Conservation (phyloP, 2,113 vertebrate genomes). For the Notothenia rossii region DNA sequence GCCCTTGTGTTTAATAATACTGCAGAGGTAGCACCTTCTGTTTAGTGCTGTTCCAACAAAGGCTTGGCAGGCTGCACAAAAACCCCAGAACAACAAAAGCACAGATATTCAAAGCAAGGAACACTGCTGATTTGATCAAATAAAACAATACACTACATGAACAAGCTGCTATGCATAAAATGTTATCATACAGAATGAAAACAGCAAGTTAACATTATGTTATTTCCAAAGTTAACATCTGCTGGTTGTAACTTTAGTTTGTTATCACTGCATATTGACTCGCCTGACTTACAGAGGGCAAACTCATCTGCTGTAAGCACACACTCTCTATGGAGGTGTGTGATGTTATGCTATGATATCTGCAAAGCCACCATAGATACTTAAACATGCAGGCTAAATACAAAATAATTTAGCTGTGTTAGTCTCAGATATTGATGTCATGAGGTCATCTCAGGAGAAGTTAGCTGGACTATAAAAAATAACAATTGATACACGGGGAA, state of each 20-base stretch:
- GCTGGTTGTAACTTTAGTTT: neutral
- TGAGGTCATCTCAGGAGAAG: slow-evolving; percentile 3
- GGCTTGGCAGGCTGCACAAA: neutral
- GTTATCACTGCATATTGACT: neutral
- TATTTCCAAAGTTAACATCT: neutral
- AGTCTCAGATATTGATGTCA: neutral
- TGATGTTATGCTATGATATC: neutral
- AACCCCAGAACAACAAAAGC: neutral
- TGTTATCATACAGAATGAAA: neutral
- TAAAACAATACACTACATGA: neutral
- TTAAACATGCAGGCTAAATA: neutral
- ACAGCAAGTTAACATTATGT: neutral
- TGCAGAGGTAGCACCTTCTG: neutral
- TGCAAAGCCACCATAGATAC: neutral
- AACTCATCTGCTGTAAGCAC: neutral
- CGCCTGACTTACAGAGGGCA: neutral
- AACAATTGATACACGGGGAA: neutral
- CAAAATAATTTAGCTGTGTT: neutral
- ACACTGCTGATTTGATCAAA: neutral
- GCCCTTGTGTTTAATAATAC: neutral
- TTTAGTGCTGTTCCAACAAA: neutral
- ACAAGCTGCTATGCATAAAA: neutral
- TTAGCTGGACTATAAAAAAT: neutral
- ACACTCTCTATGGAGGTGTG: neutral
- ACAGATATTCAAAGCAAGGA: neutral